Evolutionary conservation across 1,140 invertebrate species (phyloP).

Genomic region (Brachionus rotundiformis): DNA sequence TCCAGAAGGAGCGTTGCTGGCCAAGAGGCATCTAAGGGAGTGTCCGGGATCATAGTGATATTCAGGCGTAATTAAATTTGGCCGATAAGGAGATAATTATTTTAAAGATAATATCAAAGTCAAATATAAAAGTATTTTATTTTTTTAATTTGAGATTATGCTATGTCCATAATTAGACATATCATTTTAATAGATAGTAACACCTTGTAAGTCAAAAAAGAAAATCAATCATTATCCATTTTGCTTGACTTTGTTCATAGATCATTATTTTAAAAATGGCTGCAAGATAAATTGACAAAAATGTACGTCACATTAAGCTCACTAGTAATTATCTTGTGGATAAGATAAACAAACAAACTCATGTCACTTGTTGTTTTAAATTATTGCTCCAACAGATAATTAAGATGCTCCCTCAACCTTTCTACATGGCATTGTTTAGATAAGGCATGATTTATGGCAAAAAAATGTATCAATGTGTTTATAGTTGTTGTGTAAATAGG

Average conservation of each 20-base stretch:
- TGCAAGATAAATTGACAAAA: conserved; percentile 9
- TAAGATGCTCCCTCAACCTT: too few relatives aligned
- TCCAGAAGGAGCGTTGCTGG: too few relatives aligned
- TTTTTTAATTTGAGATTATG: neutral
- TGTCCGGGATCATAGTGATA: too few relatives aligned
- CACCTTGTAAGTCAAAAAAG: neutral
- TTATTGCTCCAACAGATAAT: conserved; percentile 29
- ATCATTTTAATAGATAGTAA: conserved; percentile 20
- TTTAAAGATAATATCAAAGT: neutral
- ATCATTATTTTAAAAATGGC: conserved; percentile 10
- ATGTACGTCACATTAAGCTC: neutral
- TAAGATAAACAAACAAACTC: conserved; percentile 13
- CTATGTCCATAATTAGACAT: neutral
- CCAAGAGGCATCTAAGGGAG: too few relatives aligned
- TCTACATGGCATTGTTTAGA: too few relatives aligned
- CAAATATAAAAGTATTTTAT: neutral
- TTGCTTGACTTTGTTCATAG: conserved; percentile 5
- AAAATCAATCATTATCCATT: neutral
- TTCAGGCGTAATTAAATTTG: neutral
- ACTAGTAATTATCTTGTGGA: neutral
- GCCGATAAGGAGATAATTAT: neutral
- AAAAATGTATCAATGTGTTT: neutral
- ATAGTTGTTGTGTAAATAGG: conserved; percentile 8
- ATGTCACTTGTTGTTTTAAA: neutral
- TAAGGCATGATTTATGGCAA: conserved; percentile 11